Percentiles rank a stretch among this genome's conserved stretches.
Evolutionary conservation across 2,888 invertebrate species (phyloP).

Genomic region (Orgyia antiqua): DNA sequence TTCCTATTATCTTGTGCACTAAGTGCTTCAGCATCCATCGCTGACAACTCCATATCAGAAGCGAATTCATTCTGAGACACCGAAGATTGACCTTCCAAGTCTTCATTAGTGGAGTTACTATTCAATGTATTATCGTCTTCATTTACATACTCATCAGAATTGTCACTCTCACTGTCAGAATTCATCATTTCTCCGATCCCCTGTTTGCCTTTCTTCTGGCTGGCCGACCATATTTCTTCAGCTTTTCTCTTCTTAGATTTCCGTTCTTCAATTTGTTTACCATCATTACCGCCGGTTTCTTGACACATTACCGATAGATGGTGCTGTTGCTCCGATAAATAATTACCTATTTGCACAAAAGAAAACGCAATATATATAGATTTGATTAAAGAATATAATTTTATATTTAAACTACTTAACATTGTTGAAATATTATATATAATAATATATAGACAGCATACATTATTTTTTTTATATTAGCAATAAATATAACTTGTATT

Average conservation of each 20-base stretch:
- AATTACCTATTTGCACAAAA: constrained; percentile 42
- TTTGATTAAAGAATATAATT: too few species aligned
- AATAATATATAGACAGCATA: too few species aligned
- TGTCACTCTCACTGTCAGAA: constrained; percentile 77
- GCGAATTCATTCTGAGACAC: constrained; percentile 77
- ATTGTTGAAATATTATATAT: too few species aligned
- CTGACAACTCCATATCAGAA: constrained; percentile 80
- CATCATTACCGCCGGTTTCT: constrained; percentile 42
- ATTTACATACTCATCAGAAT: constrained; percentile 60
- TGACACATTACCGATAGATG: constrained; percentile 65
- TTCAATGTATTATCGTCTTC: constrained; percentile 70
- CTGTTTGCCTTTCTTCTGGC: constrained; percentile 79
- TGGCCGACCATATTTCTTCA: constrained; percentile 78
- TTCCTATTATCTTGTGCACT: constrained; percentile 60
- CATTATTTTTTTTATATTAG: too few species aligned
- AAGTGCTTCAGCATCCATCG: constrained; percentile 79
- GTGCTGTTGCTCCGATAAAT: constrained; percentile 68
- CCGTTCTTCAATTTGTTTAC: constrained; percentile 59
- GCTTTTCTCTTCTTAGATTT: constrained; percentile 81
- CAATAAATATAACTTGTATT: too few species aligned
- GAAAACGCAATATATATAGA: too few species aligned
- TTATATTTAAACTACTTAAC: too few species aligned
- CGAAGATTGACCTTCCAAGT: constrained; percentile 57
- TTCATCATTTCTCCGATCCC: constrained; percentile 79
- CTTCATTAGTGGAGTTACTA: constrained; percentile 66